Percentiles rank a stretch among this genome's conserved stretches.
phyloP scores from a whole-genome alignment of 2,888 invertebrate genomes.

The Alloplasta piceator region DNA sequence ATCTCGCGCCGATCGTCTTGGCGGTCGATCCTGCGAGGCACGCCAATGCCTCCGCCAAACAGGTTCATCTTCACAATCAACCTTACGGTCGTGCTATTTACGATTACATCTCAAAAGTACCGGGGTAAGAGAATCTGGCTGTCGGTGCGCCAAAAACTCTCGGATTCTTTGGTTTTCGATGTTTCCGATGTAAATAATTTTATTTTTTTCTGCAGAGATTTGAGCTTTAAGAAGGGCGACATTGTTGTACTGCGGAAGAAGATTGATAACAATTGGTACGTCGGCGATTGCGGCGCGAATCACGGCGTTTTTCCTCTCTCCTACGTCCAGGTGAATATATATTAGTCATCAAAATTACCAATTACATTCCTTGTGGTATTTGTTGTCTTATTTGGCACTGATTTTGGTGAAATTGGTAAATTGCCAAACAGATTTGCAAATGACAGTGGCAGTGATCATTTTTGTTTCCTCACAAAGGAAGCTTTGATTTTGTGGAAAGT shows the following conservation, averaged over 20 bases:
- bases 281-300: slow-evolving; percentile 91
- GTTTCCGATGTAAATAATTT: too few relatives aligned
- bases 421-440: too few relatives aligned
- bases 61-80: slow-evolving; percentile 84
- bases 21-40: slow-evolving; percentile 76
- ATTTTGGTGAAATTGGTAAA: too few relatives aligned
- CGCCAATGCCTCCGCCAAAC: slow-evolving; percentile 78
- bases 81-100: slow-evolving; percentile 96
- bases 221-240: slow-evolving; percentile 94
- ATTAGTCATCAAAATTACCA: slow-evolving; percentile 2
- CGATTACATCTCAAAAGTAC: slow-evolving; percentile 93
- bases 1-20: slow-evolving; percentile 73
- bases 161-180: not conserved
- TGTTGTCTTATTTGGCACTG: too few relatives aligned
- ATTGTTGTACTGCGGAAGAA: slow-evolving; percentile 91
- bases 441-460: too few relatives aligned
- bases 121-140: slow-evolving; percentile 86
- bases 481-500: too few relatives aligned
- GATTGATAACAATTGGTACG: slow-evolving; percentile 94
- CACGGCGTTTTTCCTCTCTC: slow-evolving; percentile 93
- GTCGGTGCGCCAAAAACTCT: not conserved
- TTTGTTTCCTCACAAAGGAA: too few relatives aligned
- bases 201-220: slow-evolving; percentile 86
- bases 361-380: too few relatives aligned
- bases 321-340: slow-evolving; percentile 89